Percentiles rank a stretch among this genome's conserved stretches.
Conservation (phyloP, 2,113 vertebrate genomes). For the Amblyopsis rosae region DNA sequence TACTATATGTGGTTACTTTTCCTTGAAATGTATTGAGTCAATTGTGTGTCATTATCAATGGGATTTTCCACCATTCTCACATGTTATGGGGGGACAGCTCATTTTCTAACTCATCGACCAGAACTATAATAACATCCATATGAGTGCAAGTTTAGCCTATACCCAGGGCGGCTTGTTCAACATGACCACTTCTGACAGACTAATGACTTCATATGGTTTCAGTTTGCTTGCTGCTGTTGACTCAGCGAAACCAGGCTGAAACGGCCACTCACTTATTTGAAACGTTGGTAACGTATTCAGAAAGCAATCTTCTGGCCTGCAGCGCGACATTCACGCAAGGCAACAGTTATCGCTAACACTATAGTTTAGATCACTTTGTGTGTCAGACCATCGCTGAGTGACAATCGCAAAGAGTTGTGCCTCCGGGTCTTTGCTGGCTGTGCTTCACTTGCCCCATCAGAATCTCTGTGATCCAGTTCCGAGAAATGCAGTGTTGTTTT, state of each 20-base stretch:
- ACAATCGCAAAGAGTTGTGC: constrained; percentile 38
- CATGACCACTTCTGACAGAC: constrained; percentile 44
- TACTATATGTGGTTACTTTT: constrained; percentile 3
- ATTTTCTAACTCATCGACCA: constrained; percentile 21
- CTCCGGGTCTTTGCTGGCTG: constrained; percentile 34
- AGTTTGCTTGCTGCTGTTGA: constrained; percentile 37
- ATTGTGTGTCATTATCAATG: not conserved
- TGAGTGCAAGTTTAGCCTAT: constrained; percentile 16
- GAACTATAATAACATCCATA: constrained; percentile 45
- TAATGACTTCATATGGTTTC: constrained; percentile 41
- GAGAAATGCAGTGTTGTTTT: too few species aligned
- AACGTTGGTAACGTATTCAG: constrained; percentile 21
- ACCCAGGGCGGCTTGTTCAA: constrained; percentile 22
- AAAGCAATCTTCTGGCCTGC: constrained; percentile 13
- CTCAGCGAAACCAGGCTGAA: constrained; percentile 36
- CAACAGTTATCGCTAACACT: constrained; percentile 43
- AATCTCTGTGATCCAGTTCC: constrained; percentile 50
- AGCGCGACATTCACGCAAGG: too few species aligned
- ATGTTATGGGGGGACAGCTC: constrained; percentile 22
- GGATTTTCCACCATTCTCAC: constrained; percentile 36
- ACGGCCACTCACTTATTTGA: constrained; percentile 29
- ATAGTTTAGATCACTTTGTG: constrained; percentile 35
- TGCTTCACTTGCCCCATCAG: constrained; percentile 33
- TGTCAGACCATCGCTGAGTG: constrained; percentile 10
- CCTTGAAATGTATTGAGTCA: constrained; percentile 38